These are phyloP conservation scores for Xestia rhomboidea DNA, from an alignment of 2,888 invertebrate genomes.

Conservation along the genomic window DNA sequence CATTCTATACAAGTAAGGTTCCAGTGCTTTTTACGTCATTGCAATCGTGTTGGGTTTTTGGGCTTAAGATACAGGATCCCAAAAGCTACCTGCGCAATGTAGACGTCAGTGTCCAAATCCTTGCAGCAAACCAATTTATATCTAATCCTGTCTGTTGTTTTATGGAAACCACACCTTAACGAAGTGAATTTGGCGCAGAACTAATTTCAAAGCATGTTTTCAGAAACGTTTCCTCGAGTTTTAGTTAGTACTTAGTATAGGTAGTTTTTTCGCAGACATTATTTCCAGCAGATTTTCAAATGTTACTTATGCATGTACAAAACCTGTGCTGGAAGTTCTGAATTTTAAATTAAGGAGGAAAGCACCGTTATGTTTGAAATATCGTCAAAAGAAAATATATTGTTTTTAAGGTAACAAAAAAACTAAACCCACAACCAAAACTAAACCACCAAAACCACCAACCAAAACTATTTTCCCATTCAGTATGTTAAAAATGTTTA, in stretches of 20 bases:
- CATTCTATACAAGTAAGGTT: conserved; percentile 7
- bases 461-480: no score
- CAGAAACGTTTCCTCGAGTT: conserved; percentile 3
- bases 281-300: not conserved
- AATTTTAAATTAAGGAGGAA: no score
- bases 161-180: conserved; percentile 2
- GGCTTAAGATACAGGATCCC: not conserved
- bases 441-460: no score
- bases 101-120: conserved; percentile 12
- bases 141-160: conserved; percentile 2
- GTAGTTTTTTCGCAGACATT: not conserved
- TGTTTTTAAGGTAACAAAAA: no score
- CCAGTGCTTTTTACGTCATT: conserved; percentile 19
- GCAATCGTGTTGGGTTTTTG: conserved; percentile 5
- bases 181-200: not conserved
- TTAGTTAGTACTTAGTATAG: not conserved
- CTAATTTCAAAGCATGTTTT: not conserved
- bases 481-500: not conserved
- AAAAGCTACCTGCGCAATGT: not conserved
- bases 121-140: conserved; percentile 1
- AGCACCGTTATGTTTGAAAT: not conserved
- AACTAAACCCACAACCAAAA: no score
- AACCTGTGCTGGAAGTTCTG: not conserved
- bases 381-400: not conserved
- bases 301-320: not conserved